phyloP scores from a whole-genome alignment of 2,113 vertebrate genomes.

The Ptychochromis oligacanthus region DNA sequence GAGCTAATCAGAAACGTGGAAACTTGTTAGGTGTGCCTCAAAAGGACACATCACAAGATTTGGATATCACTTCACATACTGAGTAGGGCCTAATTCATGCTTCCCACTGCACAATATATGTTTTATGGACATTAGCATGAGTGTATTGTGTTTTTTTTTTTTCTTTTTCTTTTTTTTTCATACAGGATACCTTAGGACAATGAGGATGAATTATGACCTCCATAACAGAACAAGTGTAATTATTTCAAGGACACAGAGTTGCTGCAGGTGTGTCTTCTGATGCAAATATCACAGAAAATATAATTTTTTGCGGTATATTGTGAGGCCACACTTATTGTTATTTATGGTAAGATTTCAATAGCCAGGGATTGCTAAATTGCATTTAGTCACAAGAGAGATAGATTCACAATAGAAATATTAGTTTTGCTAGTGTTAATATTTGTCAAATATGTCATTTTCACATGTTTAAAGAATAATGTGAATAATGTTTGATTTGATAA shows the following conservation, averaged over 20 bases:
- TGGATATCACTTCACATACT: slow-evolving; percentile 68
- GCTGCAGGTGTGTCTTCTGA: slow-evolving; percentile 64
- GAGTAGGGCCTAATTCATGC: slow-evolving; percentile 67
- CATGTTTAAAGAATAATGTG: not conserved
- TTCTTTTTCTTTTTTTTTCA: not conserved
- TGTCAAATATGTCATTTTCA: not conserved
- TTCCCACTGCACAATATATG: slow-evolving; percentile 54
- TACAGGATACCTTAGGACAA: slow-evolving; percentile 71
- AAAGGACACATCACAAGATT: slow-evolving; percentile 84
- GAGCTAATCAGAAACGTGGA: slow-evolving; percentile 89
- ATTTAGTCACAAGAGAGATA: not conserved
- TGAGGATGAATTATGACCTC: slow-evolving; percentile 76
- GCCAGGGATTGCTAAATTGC: not conserved
- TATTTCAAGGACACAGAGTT: slow-evolving; percentile 71
- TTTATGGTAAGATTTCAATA: slow-evolving; percentile 21
- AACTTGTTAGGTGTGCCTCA: slow-evolving; percentile 89
- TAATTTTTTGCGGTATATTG: slow-evolving; percentile 42
- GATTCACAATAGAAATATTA: not conserved
- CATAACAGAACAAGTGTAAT: slow-evolving; percentile 65
- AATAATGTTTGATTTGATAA: not conserved
- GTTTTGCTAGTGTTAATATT: not conserved
- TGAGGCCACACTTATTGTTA: slow-evolving; percentile 36
- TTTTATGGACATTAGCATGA: slow-evolving; percentile 55
- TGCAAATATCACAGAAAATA: slow-evolving; percentile 70
- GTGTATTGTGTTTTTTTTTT: slow-evolving; percentile 33